These are phyloP conservation scores for Tiphia femorata DNA, from an alignment of 2,888 invertebrate genomes.

Conservation along the genomic window DNA sequence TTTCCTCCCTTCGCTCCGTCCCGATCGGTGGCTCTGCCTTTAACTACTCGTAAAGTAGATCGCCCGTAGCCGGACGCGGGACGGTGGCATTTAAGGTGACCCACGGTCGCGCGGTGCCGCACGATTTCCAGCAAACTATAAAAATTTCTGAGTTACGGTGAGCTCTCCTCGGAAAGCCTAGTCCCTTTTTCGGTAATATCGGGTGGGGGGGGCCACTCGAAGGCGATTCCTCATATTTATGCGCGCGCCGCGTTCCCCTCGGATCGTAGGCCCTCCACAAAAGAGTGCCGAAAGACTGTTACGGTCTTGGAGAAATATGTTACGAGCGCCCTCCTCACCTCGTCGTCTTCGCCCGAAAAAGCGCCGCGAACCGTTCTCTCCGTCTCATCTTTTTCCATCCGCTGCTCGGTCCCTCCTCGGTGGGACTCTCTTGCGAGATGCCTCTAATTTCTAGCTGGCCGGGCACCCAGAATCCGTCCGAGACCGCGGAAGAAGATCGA, in stretches of 20 bases:
- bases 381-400: too few species aligned
- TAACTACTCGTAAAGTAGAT: too few species aligned
- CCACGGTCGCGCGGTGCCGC: too few species aligned
- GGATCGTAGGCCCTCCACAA: slow-evolving; percentile 23
- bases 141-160: slow-evolving; percentile 49
- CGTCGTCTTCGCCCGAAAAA: slow-evolving; percentile 10
- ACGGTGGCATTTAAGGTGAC: too few species aligned
- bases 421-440: too few species aligned
- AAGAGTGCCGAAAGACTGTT: slow-evolving; percentile 48
- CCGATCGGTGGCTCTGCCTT: too few species aligned
- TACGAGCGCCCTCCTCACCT: slow-evolving; percentile 21
- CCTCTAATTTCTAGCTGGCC: neutral
- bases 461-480: neutral
- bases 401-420: too few species aligned
- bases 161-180: slow-evolving; percentile 36
- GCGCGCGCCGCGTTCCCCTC: slow-evolving; percentile 20
- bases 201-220: slow-evolving; percentile 27
- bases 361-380: slow-evolving; percentile 22
- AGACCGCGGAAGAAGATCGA: too few species aligned
- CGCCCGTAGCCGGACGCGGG: too few species aligned
- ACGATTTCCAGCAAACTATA: slow-evolving; percentile 53
- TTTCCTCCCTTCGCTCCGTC: too few species aligned
- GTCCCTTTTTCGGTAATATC: slow-evolving; percentile 31
- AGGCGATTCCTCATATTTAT: slow-evolving; percentile 44
- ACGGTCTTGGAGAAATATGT: slow-evolving; percentile 40